Percentiles rank a stretch among this genome's conserved stretches.
phyloP scores from a whole-genome alignment of 2,113 vertebrate genomes.

The Myotis davidii region DNA sequence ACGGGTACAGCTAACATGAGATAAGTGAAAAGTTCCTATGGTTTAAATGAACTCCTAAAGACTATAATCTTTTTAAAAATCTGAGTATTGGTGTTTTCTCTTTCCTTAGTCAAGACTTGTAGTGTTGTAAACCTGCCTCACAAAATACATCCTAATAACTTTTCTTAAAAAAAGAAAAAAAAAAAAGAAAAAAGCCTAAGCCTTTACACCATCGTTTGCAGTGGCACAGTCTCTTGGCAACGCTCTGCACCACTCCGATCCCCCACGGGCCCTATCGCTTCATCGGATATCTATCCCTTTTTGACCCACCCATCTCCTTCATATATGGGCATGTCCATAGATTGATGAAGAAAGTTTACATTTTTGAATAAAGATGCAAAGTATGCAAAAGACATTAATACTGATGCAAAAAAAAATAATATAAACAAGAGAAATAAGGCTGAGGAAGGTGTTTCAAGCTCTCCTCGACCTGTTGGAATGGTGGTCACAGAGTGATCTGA shows the following conservation, averaged over 20 bases:
- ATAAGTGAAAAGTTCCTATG: conserved; percentile 97
- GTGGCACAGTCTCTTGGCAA: conserved; percentile 86
- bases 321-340: conserved; percentile 92
- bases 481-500: conserved; percentile 89
- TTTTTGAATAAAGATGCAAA: conserved; percentile 91
- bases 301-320: conserved; percentile 91
- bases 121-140: conserved; percentile 95
- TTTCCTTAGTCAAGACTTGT: conserved; percentile 92
- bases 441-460: conserved; percentile 85
- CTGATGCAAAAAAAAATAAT: conserved; percentile 91
- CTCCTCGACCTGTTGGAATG: conserved; percentile 90
- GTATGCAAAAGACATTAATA: conserved; percentile 92
- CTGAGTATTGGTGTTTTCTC: conserved; percentile 90
- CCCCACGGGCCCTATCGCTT: conserved; percentile 88
- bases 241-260: conserved; percentile 77
- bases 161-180: conserved; percentile 83
- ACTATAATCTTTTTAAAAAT: conserved; percentile 89
- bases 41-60: conserved; percentile 94
- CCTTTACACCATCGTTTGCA: conserved; percentile 87
- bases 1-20: conserved; percentile 97
- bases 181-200: conserved; percentile 85
- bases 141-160: conserved; percentile 90
- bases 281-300: conserved; percentile 88
- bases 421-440: conserved; percentile 84
- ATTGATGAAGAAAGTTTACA: conserved; percentile 90